Percentiles rank a stretch among this genome's conserved stretches.
Conservation (phyloP, 2,797 vertebrate species). For the Sebastes steindachneri region DNA sequence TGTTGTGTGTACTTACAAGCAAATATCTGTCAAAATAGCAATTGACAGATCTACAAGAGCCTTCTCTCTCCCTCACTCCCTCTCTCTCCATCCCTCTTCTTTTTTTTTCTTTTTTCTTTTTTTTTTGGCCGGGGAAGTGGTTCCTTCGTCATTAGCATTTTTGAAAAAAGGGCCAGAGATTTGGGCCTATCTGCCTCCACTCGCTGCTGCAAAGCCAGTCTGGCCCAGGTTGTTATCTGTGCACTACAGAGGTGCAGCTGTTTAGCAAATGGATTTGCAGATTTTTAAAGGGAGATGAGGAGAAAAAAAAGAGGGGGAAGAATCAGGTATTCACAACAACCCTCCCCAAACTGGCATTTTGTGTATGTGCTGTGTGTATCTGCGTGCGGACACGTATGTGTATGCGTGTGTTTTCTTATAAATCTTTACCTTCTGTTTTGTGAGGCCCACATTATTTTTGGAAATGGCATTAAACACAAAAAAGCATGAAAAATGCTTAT, state of each 20-base stretch:
- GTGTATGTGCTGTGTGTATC: constrained; percentile 32
- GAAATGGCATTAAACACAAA: constrained; percentile 90
- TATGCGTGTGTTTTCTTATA: constrained; percentile 83
- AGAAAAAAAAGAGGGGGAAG: constrained; percentile 90
- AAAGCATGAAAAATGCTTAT: constrained; percentile 86
- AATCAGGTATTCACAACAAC: constrained; percentile 97
- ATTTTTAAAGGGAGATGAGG: constrained; percentile 99
- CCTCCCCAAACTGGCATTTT: constrained; percentile 88
- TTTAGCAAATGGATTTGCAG: constrained; percentile 99
- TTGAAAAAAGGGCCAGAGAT: constrained; percentile 98
- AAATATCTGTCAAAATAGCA: constrained; percentile 99
- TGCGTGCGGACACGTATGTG: constrained; percentile 25
- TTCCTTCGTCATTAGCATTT: constrained; percentile 99
- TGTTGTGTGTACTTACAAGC: constrained; percentile 99
- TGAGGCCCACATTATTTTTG: constrained; percentile 92
- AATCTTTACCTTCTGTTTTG: constrained; percentile 92
- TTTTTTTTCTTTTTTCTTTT: constrained; percentile 22
- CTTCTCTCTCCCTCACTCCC: constrained; percentile 68
- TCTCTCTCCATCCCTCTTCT: constrained; percentile 4
- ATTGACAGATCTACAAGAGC: constrained; percentile 99
- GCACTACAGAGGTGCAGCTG: constrained; percentile 99
- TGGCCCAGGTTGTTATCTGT: constrained; percentile 99
- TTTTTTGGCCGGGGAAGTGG: constrained; percentile 96
- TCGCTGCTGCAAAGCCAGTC: constrained; percentile 96
- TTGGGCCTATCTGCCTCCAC: constrained; percentile 99